Base-by-base conservation (phyloP, 2,888 invertebrate genomes). In the Ethmia dodecea region DNA sequence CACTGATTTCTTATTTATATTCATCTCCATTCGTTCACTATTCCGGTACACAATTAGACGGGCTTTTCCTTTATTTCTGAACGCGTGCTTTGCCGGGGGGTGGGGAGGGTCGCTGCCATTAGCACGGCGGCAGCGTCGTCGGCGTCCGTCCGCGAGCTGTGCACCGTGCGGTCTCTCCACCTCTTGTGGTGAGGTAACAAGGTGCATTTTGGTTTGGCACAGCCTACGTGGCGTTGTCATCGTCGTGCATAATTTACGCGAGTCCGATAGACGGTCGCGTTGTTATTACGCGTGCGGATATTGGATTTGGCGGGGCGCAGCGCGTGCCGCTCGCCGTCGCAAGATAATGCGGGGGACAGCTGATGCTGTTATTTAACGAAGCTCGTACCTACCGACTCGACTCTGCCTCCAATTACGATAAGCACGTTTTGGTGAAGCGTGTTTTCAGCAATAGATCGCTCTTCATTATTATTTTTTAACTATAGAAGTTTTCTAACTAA, bases 251-350 rank as follows among this genome's bases (percentile, higher is more conserved):
- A 84, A 84, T 83, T 84, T 83, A 84, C 78, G 78, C 76, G 80
- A 66, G 76, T 64, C 73, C 83, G 83, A 81, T 83, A 80, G 81
- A 78, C 75, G 72, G 63, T 71, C 76, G 77, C 81, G 78, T 77
- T 81, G 84, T 81, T 83, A 84, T 84, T 83, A 77, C 79, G 74
- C 75, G 76, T 69, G 61, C 70, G 81, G 79, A 78, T 83, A 84
- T 84, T 84, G 81, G 80, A 75, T 79, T 77, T 69, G 79, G 75
- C 70, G 68, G 64, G 61, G 62, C 59, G 54, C 14, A 12, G 18
- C 55, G 59, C 59, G 52, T 49, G 52, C 61, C 60, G 59, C 56
- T 60, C 55, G 58, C n/a, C 63, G 66, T 66, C 68, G 69, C 63
- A 61, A 72, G 77, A 71, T 76, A 72, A 39, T 28, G 37, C 36